Evolutionary conservation across 2,113 vertebrate species (phyloP), one percentile per base, ranked within the genome.

Genomic region (Lonchura striata): DNA sequence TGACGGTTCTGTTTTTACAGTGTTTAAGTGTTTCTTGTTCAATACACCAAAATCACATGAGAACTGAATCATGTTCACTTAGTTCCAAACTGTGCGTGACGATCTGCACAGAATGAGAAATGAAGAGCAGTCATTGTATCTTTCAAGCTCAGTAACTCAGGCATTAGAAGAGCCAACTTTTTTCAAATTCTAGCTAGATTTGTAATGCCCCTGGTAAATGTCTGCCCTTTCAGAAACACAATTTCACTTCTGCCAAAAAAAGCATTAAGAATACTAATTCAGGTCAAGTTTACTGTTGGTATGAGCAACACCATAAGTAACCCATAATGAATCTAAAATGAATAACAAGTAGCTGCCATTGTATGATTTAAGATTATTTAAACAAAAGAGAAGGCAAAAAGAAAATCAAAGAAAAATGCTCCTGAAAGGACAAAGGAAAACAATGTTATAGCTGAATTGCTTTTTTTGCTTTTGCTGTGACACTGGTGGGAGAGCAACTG

Each of bases 271-370:
- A 78, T 75, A 64, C 39, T 64, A 71, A 78, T 49, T 61, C 65
- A 84, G 78, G 90, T 94, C 83, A 91, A 39, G 54, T 75, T 92
- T 82, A 50, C 56, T 91, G 47, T 78, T 85, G n/a, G 35, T 76
- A 41, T 82, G 61, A 92, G 44, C 74, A 92, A 47, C 49, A 71
- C 49, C 42, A 3, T 52, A 71, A 79, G 19, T 44, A 84, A 75
- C 53, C 44, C 52, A 44, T 71, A 89, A 79, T 85, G 56, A 84
- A 87, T 79, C 27, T 74, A 68, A 90, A 94, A 71, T 92, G 13
- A 75, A 23, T 82, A 79, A 93, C 5, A 2, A 93, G 18, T 85
- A 68, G 47, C 35, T 78, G 56, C 44, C 52, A 23, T 68, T 47
- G 52, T 68, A 57, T 22, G 18, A 56, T 60, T 84, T 84, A 76